Evolutionary conservation across 2,888 invertebrate species (phyloP), one percentile per base, ranked within the genome.

Genomic region (Adelognathus sp.): DNA sequence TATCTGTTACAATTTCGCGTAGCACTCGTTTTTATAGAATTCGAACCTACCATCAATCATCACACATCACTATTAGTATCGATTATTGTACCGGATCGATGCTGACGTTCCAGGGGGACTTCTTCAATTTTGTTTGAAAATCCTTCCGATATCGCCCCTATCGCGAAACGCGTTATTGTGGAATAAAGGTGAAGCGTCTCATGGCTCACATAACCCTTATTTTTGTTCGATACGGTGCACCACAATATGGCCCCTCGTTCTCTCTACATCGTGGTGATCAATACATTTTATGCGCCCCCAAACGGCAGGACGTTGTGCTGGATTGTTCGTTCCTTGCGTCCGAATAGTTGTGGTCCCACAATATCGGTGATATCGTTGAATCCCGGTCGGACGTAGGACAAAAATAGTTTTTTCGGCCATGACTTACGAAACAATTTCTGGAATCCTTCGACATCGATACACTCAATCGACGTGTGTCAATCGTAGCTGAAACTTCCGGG

Each of bases 91-190:
- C 29, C 7, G 27, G 16, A 56, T 39, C 67, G 27, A 14, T 50
- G 16, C n/a, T 21, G 54, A 67, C 36, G 56, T 16, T 16, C 9
- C 56, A 9, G 16, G 11, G 31, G 41, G 58, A 50, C 73, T 66
- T 73, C 46, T 58, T 58, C 58, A 52, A 56, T 66, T 73, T 66
- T 73, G 39, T 50, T 58, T 29, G 58, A 36, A 31, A 11, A 24
- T 44, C 4, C 21, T 52, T 18, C 21, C 56, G 54, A 73, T 46
- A 64, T 58, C 31, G 41, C 9, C 9, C 27, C 27, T 31, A 54
- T 66, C 44, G 36, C 46, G 64, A 64, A 56, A 56, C 64, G 46
- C 64, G 36, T 63, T 46, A 66, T 73, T 66, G 27, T 66, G 58
- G 44, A 50, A 46, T 58, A 64, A 72, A 64, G 36, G 73, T 58